These are phyloP conservation scores for Sipha maydis DNA, from an alignment of 2,888 invertebrate genomes.

Conservation along the genomic window DNA sequence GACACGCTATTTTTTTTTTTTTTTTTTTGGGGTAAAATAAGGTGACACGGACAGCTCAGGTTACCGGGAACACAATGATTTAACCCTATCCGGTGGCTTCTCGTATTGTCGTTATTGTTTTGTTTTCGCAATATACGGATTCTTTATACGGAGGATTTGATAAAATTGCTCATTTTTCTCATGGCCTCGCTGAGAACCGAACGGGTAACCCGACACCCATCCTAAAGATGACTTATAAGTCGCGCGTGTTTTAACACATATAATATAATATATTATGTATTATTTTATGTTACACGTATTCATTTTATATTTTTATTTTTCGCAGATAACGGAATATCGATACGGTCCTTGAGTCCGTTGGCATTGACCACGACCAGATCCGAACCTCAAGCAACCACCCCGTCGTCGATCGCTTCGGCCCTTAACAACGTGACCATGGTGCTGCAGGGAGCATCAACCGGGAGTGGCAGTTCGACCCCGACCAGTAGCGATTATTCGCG, in stretches of 20 bases:
- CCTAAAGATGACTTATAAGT: slow-evolving; percentile 58
- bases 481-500: slow-evolving; percentile 81
- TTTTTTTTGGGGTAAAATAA: slow-evolving; percentile 52
- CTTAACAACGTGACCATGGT: slow-evolving; percentile 44
- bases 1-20: slow-evolving; percentile 27
- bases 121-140: slow-evolving; percentile 60
- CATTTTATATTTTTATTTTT: background rate
- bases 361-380: slow-evolving; percentile 33
- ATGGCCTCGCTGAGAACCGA: slow-evolving; percentile 55
- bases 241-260: slow-evolving; percentile 27
- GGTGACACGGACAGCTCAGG: slow-evolving; percentile 60
- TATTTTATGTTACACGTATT: background rate
- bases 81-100: slow-evolving; percentile 62
- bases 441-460: background rate
- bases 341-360: slow-evolving; percentile 54
- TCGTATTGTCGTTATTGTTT: slow-evolving; percentile 61
- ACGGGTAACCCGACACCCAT: slow-evolving; percentile 53
- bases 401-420: slow-evolving; percentile 49
- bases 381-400: slow-evolving; percentile 32
- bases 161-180: slow-evolving; percentile 57
- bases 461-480: slow-evolving; percentile 64
- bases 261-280: background rate
- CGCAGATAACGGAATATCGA: slow-evolving; percentile 55
- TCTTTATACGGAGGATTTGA: slow-evolving; percentile 44
- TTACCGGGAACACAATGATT: slow-evolving; percentile 60